Base-by-base conservation (phyloP, 2,888 invertebrate species). In the Drosophila birchii region DNA sequence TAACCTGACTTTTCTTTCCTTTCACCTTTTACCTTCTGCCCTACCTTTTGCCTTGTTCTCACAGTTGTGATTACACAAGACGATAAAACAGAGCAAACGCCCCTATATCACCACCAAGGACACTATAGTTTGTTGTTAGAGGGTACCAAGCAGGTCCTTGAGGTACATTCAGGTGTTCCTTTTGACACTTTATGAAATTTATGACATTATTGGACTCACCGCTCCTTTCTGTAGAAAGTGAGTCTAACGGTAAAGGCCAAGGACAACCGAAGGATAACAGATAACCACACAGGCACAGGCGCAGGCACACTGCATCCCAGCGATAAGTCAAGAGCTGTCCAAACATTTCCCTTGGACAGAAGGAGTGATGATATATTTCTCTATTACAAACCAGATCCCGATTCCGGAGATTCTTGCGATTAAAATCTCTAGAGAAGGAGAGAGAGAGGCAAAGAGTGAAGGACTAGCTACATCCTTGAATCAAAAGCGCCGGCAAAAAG, bases 111-210 rank as follows among this genome's bases (percentile, higher is more conserved):
- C 78, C 55, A 63, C 36, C 36, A 53, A 53, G 51, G 16, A 70
- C 20, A 41, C 32, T 12, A 7, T 12, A 32, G 47, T 29, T 29
- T 29, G 29, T 29, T 29, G 26, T 26, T 26, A 0, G n/a, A 29
- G 2, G 26, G 45, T 26, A 4, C 16, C 12, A 55, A 18, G n/a
- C 43, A 54, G 38, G 53, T 72, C 68, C 54, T 69, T 58, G 29
- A 47, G 32, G 18, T 18, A 3, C 23, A 14, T 73, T 81, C 88
- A 84, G 81, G 86, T 86, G 84, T 80, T 80, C 74, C 64, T 76
- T 84, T 81, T 90, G 90, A 90, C 90, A 91, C 80, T 90, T 90
- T 90, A 90, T 90, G 88, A 88, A 91, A 90, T 90, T 90, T 90
- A 90, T 90, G 90, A 88, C 86, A 83, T 84, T 81, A 76, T 86